Evolutionary conservation across 2,797 vertebrate genomes (phyloP).

Genomic region (Odontamblyopus rebecca): DNA sequence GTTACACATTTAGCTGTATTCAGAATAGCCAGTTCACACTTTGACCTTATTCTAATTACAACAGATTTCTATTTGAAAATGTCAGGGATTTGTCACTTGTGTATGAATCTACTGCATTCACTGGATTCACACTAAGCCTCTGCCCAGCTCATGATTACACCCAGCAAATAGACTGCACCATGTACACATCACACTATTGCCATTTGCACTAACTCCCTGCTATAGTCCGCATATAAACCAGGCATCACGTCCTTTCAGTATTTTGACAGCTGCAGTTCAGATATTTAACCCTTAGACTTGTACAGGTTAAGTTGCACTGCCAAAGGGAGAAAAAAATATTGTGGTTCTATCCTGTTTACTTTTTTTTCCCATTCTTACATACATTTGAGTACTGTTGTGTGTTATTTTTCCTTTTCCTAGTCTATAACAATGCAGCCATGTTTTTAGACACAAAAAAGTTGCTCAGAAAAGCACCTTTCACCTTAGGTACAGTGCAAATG

Average conservation of each 20-base stretch:
- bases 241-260: slow-evolving; percentile 60
- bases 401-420: too few species aligned
- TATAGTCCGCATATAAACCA: slow-evolving; percentile 61
- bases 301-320: slow-evolving; percentile 61
- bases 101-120: slow-evolving; percentile 18
- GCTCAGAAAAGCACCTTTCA: too few species aligned
- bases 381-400: too few species aligned
- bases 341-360: slow-evolving; percentile 55
- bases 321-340: slow-evolving; percentile 32
- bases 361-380: slow-evolving; percentile 48
- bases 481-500: too few species aligned
- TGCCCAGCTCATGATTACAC: slow-evolving; percentile 35
- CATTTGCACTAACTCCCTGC: slow-evolving; percentile 55
- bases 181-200: slow-evolving; percentile 59
- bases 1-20: background rate
- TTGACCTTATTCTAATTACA: slow-evolving; percentile 33
- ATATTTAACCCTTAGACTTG: slow-evolving; percentile 56
- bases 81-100: slow-evolving; percentile 43
- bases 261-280: slow-evolving; percentile 69
- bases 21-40: slow-evolving; percentile 15
- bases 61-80: slow-evolving; percentile 30
- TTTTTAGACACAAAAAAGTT: too few species aligned
- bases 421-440: too few species aligned
- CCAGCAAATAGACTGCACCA: slow-evolving; percentile 43
- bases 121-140: slow-evolving; percentile 33